phyloP scores from a whole-genome alignment of 2,113 vertebrate species.

The Lampris incognitus region DNA sequence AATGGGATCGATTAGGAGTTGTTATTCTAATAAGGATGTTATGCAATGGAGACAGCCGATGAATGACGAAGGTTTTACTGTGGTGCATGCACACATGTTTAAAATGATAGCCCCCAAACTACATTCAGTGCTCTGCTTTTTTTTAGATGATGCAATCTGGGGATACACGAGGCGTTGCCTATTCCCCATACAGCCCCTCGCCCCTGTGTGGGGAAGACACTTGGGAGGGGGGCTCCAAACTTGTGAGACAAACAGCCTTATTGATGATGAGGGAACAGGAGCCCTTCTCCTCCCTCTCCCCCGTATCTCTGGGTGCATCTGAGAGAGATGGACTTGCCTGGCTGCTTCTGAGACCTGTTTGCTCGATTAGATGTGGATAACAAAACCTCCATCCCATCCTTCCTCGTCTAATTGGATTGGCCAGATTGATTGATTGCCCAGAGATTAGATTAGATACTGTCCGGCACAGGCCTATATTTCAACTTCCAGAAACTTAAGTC shows the following conservation, averaged over 20 bases:
- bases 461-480: background rate
- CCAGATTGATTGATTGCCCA: constrained; percentile 22
- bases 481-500: too few relatives aligned
- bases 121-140: background rate
- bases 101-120: background rate
- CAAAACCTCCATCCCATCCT: constrained; percentile 16
- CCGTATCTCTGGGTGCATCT: constrained; percentile 61
- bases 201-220: constrained; percentile 9
- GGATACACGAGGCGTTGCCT: background rate
- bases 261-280: constrained; percentile 40
- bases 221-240: background rate
- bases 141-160: background rate
- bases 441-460: constrained; percentile 24
- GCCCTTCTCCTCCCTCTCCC: constrained; percentile 18
- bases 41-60: background rate
- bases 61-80: background rate
- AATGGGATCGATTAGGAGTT: background rate
- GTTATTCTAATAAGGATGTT: too few relatives aligned
- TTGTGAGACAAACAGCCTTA: constrained; percentile 43
- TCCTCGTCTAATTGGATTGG: constrained; percentile 49
- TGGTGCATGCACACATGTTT: background rate
- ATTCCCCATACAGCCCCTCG: background rate
- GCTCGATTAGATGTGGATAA: constrained; percentile 49
- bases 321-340: background rate
- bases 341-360: constrained; percentile 45